phyloP scores from a whole-genome alignment of 2,113 vertebrate genomes.

The Terrapene triunguis region DNA sequence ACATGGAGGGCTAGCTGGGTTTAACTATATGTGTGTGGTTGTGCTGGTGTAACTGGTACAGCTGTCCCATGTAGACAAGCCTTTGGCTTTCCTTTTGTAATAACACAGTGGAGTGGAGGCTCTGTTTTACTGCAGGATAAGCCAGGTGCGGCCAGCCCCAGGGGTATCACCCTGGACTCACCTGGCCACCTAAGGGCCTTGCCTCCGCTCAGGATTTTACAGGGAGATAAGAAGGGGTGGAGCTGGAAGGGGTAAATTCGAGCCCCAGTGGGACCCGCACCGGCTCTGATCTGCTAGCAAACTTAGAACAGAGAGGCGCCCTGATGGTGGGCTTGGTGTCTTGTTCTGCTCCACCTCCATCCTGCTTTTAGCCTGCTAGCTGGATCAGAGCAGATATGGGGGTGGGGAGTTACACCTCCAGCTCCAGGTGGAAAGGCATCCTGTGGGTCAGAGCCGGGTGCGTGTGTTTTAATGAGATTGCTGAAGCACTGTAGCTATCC shows the following conservation, averaged over 20 bases:
- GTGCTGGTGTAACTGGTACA: neutral
- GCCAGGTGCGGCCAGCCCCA: neutral
- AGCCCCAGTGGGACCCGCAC: neutral
- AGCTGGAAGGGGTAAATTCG: neutral
- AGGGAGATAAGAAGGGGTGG: neutral
- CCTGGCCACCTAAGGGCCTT: neutral
- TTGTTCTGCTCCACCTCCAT: neutral
- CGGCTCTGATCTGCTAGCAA: neutral
- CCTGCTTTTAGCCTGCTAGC: no score
- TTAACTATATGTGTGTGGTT: neutral
- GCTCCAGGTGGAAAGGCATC: neutral
- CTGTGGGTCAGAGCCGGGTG: neutral
- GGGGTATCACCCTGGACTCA: neutral
- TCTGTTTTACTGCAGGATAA: neutral
- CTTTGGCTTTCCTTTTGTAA: neutral
- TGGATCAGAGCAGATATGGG: neutral
- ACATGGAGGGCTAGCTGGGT: neutral
- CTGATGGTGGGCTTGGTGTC: no score
- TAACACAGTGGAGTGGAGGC: neutral
- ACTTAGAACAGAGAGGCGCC: neutral
- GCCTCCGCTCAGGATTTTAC: neutral
- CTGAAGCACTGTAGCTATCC: neutral
- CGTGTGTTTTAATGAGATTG: neutral
- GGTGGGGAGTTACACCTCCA: neutral
- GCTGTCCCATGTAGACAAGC: neutral